A percentile compares a stretch with the other conserved stretches of the same genome.
Evolutionary conservation across 2,113 vertebrate genomes (phyloP).

Genomic region (Rhinopithecus roxellana): DNA sequence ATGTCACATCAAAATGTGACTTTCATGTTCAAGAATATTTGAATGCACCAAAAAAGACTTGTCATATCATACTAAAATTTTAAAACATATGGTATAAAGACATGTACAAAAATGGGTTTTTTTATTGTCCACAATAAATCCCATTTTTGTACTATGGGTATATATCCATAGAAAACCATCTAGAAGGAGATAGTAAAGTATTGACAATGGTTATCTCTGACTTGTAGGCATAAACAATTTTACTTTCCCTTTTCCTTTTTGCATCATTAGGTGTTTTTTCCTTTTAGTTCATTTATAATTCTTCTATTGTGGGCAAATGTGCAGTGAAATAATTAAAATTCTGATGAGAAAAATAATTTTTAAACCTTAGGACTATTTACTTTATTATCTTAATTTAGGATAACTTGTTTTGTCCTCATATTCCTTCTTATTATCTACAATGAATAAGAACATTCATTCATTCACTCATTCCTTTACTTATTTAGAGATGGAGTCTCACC

Average conservation of each 20-base stretch:
- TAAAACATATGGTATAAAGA: background rate
- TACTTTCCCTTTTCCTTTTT: background rate
- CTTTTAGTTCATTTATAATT: background rate
- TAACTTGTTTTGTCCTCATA: background rate
- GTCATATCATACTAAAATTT: background rate
- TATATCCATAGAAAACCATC: background rate
- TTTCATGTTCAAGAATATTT: constrained; percentile 22
- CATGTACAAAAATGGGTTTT: background rate
- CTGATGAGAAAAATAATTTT: background rate
- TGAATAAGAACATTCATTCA: background rate
- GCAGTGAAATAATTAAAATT: background rate
- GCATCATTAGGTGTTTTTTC: background rate
- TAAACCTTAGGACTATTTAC: background rate
- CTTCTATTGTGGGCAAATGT: background rate
- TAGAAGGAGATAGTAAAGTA: background rate
- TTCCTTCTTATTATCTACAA: background rate
- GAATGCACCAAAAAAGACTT: background rate
- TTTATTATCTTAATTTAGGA: background rate
- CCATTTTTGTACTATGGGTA: background rate
- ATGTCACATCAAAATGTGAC: background rate
- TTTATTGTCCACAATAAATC: background rate
- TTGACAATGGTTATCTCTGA: background rate
- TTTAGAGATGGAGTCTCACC: background rate
- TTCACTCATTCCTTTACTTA: background rate
- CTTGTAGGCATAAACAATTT: background rate